phyloP scores from a whole-genome alignment of 2,797 vertebrate species.

The Lepilemur septentrionalis region DNA sequence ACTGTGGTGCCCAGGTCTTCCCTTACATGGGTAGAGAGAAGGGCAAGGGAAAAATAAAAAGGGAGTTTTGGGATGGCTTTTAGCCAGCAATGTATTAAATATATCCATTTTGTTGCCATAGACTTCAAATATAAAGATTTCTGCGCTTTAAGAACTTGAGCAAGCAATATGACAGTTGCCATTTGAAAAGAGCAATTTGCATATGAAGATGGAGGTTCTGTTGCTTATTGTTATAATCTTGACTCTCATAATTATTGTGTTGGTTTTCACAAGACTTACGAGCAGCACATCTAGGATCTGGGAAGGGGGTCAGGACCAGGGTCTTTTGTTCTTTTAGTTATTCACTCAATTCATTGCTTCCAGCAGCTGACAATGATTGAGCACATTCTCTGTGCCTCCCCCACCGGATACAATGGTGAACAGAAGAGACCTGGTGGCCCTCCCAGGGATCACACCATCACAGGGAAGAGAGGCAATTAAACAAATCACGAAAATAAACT shows the following conservation, averaged over 20 bases:
- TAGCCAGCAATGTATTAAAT: constrained; percentile 44
- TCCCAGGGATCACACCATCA: background rate
- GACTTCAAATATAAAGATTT: background rate
- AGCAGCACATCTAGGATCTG: background rate
- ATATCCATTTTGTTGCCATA: constrained; percentile 5
- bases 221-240: background rate
- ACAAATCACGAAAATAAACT: background rate
- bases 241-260: background rate
- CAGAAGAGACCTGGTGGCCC: background rate
- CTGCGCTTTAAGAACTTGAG: constrained; percentile 5
- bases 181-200: constrained; percentile 12
- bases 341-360: background rate
- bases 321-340: background rate
- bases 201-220: background rate
- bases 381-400: background rate
- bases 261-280: background rate
- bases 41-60: background rate
- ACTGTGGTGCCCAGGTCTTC: background rate
- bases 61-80: background rate
- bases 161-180: constrained; percentile 3
- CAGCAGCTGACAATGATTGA: background rate
- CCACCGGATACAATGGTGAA: background rate
- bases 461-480: background rate
- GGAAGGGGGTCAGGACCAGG: background rate
- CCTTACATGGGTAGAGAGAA: background rate